These are phyloP conservation scores for Paralvinella palmiformis DNA, from an alignment of 1,140 invertebrate genomes.

Conservation along the genomic window DNA sequence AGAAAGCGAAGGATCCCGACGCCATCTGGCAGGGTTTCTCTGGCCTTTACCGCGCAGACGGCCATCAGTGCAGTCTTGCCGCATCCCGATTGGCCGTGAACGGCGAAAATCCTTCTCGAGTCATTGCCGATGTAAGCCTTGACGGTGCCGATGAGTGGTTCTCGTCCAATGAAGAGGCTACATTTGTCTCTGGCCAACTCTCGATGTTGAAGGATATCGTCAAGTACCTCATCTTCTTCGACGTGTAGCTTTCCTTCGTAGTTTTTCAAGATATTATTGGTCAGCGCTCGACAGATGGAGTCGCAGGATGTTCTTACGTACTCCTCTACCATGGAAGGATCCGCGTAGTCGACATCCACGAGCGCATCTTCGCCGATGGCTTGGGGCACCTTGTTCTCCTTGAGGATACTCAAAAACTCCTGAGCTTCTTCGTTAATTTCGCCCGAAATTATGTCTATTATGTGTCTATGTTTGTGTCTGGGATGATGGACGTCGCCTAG, in stretches of 20 bases:
- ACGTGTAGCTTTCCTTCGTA: constrained; percentile 8
- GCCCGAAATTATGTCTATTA: constrained; percentile 2
- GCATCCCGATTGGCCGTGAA: constrained; percentile 67
- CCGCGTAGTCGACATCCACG: background rate
- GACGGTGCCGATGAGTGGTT: constrained; percentile 24
- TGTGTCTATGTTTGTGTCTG: background rate
- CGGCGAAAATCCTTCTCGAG: constrained; percentile 48
- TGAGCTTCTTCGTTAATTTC: background rate
- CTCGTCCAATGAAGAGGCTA: constrained; percentile 24
- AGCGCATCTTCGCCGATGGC: background rate
- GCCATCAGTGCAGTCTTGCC: constrained; percentile 71
- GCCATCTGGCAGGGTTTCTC: constrained; percentile 61
- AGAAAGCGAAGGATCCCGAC: constrained; percentile 53
- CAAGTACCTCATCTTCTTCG: constrained; percentile 49
- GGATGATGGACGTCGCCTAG: background rate
- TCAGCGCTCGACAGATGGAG: constrained; percentile 9
- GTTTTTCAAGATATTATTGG: constrained; percentile 2
- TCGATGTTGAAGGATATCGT: constrained; percentile 52
- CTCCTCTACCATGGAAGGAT: background rate
- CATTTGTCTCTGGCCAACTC: constrained; percentile 20
- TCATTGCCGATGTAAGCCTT: constrained; percentile 53
- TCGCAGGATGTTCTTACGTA: constrained; percentile 53
- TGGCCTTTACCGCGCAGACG: constrained; percentile 58
- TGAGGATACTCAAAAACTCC: background rate
- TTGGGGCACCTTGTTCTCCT: background rate